These are phyloP conservation scores for Acrobasis repandana DNA, from an alignment of 2,888 invertebrate species.

Conservation along the genomic window DNA sequence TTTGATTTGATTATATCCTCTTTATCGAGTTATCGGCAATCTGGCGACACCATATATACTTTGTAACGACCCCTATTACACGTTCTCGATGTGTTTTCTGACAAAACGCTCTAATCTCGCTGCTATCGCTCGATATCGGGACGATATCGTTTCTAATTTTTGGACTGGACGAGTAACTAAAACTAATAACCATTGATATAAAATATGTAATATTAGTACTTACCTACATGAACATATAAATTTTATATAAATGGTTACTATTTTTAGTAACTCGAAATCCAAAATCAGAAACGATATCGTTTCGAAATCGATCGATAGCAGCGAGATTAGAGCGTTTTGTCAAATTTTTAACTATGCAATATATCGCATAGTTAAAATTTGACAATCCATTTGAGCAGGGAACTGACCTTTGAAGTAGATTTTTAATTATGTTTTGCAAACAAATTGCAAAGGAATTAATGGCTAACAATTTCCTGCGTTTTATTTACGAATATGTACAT, in stretches of 20 bases:
- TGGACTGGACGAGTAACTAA: neutral
- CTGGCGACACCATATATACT: slow-evolving; percentile 62
- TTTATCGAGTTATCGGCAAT: slow-evolving; percentile 64
- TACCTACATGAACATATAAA: neutral
- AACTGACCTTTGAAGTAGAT: too few relatives aligned
- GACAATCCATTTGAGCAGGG: too few relatives aligned
- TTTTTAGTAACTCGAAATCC: too few relatives aligned
- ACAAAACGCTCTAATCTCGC: slow-evolving; percentile 35
- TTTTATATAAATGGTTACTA: too few relatives aligned
- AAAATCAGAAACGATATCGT: too few relatives aligned
- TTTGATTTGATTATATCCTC: slow-evolving; percentile 45
- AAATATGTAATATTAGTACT: neutral
- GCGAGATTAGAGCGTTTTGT: too few relatives aligned
- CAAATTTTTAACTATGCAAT: too few relatives aligned
- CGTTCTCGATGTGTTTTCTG: slow-evolving; percentile 51
- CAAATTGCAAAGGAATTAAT: neutral
- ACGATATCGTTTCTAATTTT: slow-evolving; percentile 12
- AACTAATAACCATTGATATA: slow-evolving; percentile 5
- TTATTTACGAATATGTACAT: neutral
- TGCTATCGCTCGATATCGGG: slow-evolving; percentile 23
- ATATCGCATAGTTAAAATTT: too few relatives aligned
- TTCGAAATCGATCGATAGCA: too few relatives aligned
- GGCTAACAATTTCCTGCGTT: neutral
- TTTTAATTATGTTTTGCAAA: neutral
- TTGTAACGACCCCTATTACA: slow-evolving; percentile 67